Conservation (phyloP, 2,113 vertebrate genomes). For the Siniperca knerii region DNA sequence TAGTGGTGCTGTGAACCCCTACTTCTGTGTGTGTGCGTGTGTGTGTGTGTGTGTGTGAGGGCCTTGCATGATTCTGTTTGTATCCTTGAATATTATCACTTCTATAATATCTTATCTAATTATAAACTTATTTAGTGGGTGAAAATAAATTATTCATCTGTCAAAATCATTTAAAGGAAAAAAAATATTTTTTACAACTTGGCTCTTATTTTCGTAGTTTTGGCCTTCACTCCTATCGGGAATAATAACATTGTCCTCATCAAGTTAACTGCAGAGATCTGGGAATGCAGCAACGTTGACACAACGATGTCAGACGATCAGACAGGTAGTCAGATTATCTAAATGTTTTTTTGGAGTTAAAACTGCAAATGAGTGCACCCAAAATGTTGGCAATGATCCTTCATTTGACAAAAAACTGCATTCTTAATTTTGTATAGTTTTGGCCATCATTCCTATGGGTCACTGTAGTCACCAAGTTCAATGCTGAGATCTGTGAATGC, state of each 20-base stretch:
- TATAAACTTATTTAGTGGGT: neutral
- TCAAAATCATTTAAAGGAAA: neutral
- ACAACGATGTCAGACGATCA: neutral
- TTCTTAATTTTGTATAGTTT: neutral
- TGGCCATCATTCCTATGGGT: neutral
- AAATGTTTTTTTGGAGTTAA: neutral
- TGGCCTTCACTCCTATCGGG: neutral
- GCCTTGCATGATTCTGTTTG: constrained; percentile 35
- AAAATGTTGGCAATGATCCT: neutral
- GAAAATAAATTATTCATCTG: neutral
- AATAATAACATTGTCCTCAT: neutral
- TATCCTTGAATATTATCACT: constrained; percentile 15
- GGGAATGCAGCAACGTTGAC: neutral
- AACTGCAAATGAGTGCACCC: neutral
- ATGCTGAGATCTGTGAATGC: neutral
- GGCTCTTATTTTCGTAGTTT: neutral
- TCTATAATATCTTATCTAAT: constrained; percentile 16
- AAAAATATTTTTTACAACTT: neutral
- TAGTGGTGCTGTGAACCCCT: constrained; percentile 69
- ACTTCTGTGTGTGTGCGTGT: constrained; percentile 30
- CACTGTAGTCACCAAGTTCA: neutral
- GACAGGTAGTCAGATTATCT: neutral
- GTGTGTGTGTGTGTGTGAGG: neutral
- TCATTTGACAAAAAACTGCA: neutral
- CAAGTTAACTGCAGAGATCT: no score